Conservation (phyloP, 2,797 vertebrate genomes). For the Danionella dracula region DNA sequence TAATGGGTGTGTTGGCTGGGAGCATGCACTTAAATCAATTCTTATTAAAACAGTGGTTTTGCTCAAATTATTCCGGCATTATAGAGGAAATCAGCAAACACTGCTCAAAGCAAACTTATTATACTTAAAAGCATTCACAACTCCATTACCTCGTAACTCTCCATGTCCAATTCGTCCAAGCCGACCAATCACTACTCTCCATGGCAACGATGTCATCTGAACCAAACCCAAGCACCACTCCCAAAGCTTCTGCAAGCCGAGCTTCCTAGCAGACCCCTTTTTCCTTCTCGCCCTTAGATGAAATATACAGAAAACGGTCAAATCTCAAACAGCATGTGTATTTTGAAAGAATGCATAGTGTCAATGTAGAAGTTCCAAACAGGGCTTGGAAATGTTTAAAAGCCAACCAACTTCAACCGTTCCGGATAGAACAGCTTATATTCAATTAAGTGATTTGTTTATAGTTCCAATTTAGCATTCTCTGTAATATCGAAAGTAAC, state of each 20-base stretch:
- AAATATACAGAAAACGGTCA: neutral
- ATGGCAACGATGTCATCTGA: constrained; percentile 96
- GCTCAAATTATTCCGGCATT: too few species aligned
- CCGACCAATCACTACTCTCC: constrained; percentile 96
- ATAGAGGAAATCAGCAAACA: constrained; percentile 18
- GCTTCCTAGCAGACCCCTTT: constrained; percentile 90
- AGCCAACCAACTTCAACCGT: too few species aligned
- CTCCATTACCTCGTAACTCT: constrained; percentile 84
- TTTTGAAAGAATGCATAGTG: too few species aligned
- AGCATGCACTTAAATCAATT: neutral
- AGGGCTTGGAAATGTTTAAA: neutral
- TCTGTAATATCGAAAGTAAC: too few species aligned
- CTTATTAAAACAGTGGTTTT: neutral
- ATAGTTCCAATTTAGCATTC: too few species aligned
- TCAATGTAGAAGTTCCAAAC: too few species aligned
- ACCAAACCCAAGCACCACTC: constrained; percentile 96
- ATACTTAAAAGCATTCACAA: neutral
- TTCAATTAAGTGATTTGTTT: too few species aligned
- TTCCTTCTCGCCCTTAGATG: constrained; percentile 85
- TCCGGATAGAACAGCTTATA: too few species aligned
- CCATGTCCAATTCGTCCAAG: constrained; percentile 94
- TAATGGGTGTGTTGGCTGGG: neutral
- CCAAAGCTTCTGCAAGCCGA: constrained; percentile 96
- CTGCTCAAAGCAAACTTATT: neutral
- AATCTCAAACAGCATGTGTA: neutral